phyloP scores from a whole-genome alignment of 2,113 vertebrate species.

The Boulengeromyrus knoepffleri region DNA sequence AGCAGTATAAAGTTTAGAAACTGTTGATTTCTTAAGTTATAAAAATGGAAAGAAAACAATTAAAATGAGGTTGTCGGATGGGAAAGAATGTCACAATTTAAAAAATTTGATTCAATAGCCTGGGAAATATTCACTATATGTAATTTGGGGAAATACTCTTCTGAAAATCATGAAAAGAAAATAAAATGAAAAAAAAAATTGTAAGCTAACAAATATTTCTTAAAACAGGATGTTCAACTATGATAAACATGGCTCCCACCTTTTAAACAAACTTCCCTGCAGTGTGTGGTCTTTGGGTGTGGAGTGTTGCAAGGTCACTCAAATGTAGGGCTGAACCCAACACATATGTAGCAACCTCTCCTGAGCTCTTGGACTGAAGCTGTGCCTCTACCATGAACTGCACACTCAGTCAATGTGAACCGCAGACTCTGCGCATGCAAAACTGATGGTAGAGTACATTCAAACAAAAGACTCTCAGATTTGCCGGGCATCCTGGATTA shows the following conservation, averaged over 20 bases:
- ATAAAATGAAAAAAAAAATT: conserved; percentile 28
- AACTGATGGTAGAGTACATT: not conserved
- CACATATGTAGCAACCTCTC: not conserved
- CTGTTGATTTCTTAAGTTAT: not conserved
- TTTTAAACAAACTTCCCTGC: conserved; percentile 57
- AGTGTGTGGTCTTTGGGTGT: conserved; percentile 60
- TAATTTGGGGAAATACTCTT: not conserved
- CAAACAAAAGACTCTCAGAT: not conserved
- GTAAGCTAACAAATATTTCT: conserved; percentile 52
- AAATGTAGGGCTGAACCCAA: not conserved
- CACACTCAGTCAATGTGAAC: not conserved
- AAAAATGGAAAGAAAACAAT: not conserved
- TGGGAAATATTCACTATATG: not conserved
- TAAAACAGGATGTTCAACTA: conserved; percentile 55
- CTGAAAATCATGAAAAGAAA: conserved; percentile 4
- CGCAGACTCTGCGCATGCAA: not conserved
- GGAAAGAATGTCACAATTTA: not conserved
- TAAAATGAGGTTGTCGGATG: not conserved
- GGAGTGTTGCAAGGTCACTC: not conserved
- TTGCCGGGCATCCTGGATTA: not conserved
- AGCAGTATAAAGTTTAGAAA: not conserved
- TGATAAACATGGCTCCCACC: conserved; percentile 63
- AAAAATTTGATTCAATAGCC: not conserved
- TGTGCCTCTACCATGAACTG: not conserved
- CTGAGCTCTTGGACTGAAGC: not conserved